Evolutionary conservation across 2,797 vertebrate species (phyloP), one percentile per base, ranked within the genome.

Genomic region (Urocyon cinereoargenteus): DNA sequence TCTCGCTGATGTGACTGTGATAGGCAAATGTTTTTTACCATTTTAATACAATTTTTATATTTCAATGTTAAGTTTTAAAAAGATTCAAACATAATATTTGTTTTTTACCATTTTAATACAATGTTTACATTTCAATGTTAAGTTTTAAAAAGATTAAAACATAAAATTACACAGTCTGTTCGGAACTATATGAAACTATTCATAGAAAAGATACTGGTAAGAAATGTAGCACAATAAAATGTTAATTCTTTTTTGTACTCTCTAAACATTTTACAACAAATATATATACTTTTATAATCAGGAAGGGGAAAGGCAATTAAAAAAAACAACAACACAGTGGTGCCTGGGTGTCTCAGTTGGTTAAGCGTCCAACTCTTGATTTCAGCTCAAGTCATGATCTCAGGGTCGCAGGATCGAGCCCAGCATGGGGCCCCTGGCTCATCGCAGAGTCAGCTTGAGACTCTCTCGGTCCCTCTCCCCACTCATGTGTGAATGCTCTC

Each of bases 21-120:
- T 4, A 55, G 91, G 72, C 66, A 92, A 68, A 24, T 61, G 7
- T 53, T 61, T 45, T 86, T 77, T 68, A 90, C 49, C 61, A 91
- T 91, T 95, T 91, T 84, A 95, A 57, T 57, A 93, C 57, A 88
- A 72, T 79, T 61, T 73, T 91, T 78, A 6, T n/a, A 40, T 82
- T 36, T 24, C 68, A n/a, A 55, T 68, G 62, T 55, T 79, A 84
- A 61, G 62, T 81, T 73, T 73, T 28, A 90, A 95, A 89, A 66
- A 64, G 34, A 78, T 55, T 53, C 55, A 53, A 14, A 85, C 62
- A 62, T 26, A 85, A 93, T 85, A 90, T 61, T 86, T 40, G 40
- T 40, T 40, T 40, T 86, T 77, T 75, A 90, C 49, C 53, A 91
- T 91, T 95, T 91, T 84, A 95, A 57, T 57, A 93, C 57, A 88